Base-by-base conservation (phyloP, 2,888 invertebrate genomes). In the Coenonympha arcania region DNA sequence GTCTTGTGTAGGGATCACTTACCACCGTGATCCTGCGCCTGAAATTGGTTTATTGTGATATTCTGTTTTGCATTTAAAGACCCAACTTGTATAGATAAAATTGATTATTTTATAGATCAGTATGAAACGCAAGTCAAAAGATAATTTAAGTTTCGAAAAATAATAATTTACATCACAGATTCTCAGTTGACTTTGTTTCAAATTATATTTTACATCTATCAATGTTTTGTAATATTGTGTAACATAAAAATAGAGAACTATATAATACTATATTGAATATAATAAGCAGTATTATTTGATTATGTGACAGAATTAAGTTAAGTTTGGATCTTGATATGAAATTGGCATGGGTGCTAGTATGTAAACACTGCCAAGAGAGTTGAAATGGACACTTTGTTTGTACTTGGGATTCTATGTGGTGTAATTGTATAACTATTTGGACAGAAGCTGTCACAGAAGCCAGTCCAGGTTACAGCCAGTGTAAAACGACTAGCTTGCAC, bases 401-500 rank as follows among this genome's bases (percentile, higher is more conserved):
- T 33, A 11, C 20, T 11, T 34, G 24, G 44, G 44, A 33, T 18
- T 15, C 22, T 20, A 31, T 9, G 8, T 40, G 42, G 31, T 20
- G 20, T 30, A 42, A 13, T 18, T 4, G 6, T 33, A 33, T 24
- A 22, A 15, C n/a, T 31, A 5, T 43, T 33, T 19, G 15, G 8
- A 34, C 13, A 0, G 43, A 22, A 8, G 22, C 33, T 31, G 39
- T 22, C 2, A 36, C 9, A 20, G 16, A 6, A 15, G 16, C 18
- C 18, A 33, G 33, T 33, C 8, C 18, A 33, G 9, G 9, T 8
- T 1, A 36, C 24, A 53, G 64, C 64, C 69, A 66, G 62, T 67
- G 64, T 66, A 59, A n/a, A 62, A 60, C 45, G 57, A 52, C 56
- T 61, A 62, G 55, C 47, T 57, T 56, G 61, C 62, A 61, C 64